Percentiles rank a stretch among this genome's conserved stretches.
These are phyloP conservation scores for Pluvianellus socialis DNA, from an alignment of 2,113 vertebrate species.

Conservation along the genomic window DNA sequence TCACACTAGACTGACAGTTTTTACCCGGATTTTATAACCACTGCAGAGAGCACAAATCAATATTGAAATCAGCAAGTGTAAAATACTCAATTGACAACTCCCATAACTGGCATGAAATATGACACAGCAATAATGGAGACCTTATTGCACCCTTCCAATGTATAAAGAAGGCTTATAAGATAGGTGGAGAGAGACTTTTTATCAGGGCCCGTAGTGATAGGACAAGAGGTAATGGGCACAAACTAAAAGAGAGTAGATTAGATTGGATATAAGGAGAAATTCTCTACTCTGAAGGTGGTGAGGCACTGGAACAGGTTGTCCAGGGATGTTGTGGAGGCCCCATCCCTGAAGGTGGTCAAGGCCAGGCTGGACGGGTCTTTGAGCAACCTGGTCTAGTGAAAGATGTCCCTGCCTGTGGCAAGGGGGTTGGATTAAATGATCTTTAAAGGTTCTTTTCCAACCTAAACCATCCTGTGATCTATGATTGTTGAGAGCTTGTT, in stretches of 20 bases:
- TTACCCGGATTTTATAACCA: not conserved
- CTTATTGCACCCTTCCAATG: not conserved
- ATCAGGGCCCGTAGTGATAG: not conserved
- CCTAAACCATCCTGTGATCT: not conserved
- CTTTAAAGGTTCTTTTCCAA: not conserved
- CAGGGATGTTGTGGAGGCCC: not conserved
- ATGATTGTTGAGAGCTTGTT: not conserved
- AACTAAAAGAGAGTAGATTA: not conserved
- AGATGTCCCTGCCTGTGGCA: not conserved
- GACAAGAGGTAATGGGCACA: not conserved
- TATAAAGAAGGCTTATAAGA: not conserved
- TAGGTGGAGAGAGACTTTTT: not conserved
- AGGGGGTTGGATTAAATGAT: accelerated
- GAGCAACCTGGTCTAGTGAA: not conserved
- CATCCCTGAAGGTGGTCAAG: not conserved
- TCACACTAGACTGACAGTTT: not conserved
- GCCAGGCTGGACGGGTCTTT: not conserved
- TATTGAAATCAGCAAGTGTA: slow-evolving; percentile 24
- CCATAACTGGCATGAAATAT: not conserved
- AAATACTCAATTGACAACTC: not conserved
- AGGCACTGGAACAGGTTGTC: not conserved
- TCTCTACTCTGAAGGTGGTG: not conserved
- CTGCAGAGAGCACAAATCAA: slow-evolving; percentile 18
- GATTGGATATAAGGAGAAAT: not conserved
- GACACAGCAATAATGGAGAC: not conserved